phyloP scores from a whole-genome alignment of 2,888 invertebrate species.

The Dryococelus australis region DNA sequence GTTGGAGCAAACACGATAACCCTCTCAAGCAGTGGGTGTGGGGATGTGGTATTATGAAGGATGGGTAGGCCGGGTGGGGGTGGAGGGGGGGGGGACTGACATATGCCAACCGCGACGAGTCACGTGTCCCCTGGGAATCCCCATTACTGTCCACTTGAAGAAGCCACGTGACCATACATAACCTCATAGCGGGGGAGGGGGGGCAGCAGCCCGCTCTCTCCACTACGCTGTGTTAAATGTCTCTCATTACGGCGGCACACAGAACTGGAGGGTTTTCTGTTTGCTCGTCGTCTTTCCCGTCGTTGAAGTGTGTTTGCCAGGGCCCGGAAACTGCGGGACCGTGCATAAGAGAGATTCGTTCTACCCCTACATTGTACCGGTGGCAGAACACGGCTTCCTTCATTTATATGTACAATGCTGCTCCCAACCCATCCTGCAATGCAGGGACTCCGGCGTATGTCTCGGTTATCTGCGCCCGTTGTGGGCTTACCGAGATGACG shows the following conservation, averaged over 20 bases:
- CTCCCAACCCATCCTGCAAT: not conserved
- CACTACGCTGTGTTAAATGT: not conserved
- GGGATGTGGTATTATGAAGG: not conserved
- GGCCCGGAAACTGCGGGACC: not conserved
- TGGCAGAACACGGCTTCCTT: not conserved
- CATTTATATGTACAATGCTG: not conserved
- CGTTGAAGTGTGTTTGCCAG: constrained; percentile 16
- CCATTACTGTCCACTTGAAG: constrained; percentile 25
- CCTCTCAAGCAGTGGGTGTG: not conserved
- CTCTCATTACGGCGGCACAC: not conserved
- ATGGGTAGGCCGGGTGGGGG: not conserved
- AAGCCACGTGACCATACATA: constrained; percentile 17
- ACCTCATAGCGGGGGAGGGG: not conserved
- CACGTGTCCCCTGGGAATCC: constrained; percentile 21
- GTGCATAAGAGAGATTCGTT: not conserved
- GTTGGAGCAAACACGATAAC: not conserved
- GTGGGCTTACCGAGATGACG: too few species aligned
- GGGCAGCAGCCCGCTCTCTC: not conserved
- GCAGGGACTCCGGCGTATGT: too few species aligned
- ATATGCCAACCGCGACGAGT: constrained; percentile 16
- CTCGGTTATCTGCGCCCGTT: too few species aligned
- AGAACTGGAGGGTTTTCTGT: not conserved
- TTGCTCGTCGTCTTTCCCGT: not conserved
- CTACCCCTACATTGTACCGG: not conserved
- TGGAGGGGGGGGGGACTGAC: not conserved